A percentile compares a stretch with the other conserved stretches of the same genome.
Conservation (phyloP, 2,888 invertebrate species). For the Halictus ligatus region DNA sequence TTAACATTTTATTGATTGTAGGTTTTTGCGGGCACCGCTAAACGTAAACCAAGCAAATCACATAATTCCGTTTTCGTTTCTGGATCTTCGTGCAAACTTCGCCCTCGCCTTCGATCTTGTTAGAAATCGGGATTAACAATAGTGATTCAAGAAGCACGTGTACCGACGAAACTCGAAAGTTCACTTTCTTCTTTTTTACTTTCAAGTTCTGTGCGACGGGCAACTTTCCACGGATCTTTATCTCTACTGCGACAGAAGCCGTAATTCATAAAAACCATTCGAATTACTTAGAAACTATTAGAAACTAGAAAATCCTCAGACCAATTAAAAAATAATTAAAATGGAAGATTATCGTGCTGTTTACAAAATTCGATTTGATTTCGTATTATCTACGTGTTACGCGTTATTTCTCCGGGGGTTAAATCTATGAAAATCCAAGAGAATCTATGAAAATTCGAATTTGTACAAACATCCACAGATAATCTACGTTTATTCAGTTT, state of each 20-base stretch:
- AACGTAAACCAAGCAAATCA: background rate
- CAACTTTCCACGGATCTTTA: slow-evolving; percentile 8
- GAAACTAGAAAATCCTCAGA: background rate
- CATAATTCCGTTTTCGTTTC: background rate
- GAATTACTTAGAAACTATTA: too few species aligned
- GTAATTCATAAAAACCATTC: background rate
- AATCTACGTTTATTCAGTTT: background rate
- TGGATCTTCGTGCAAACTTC: background rate
- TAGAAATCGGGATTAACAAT: slow-evolving; percentile 7
- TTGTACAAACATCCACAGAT: background rate
- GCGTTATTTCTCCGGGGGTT: background rate
- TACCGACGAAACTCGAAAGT: slow-evolving; percentile 20
- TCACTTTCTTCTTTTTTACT: slow-evolving; percentile 21
- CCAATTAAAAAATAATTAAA: background rate
- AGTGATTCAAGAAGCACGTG: background rate
- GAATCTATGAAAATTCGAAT: background rate
- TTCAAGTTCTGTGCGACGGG: slow-evolving; percentile 1
- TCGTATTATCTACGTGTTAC: background rate
- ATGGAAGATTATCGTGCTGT: background rate
- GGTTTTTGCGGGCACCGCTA: background rate
- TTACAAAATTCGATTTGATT: background rate
- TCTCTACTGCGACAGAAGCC: background rate
- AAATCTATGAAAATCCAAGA: background rate
- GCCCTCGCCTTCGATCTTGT: background rate
- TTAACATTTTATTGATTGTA: slow-evolving; percentile 14